phyloP scores from a whole-genome alignment of 2,888 invertebrate species.

The Xestia ashworthii region DNA sequence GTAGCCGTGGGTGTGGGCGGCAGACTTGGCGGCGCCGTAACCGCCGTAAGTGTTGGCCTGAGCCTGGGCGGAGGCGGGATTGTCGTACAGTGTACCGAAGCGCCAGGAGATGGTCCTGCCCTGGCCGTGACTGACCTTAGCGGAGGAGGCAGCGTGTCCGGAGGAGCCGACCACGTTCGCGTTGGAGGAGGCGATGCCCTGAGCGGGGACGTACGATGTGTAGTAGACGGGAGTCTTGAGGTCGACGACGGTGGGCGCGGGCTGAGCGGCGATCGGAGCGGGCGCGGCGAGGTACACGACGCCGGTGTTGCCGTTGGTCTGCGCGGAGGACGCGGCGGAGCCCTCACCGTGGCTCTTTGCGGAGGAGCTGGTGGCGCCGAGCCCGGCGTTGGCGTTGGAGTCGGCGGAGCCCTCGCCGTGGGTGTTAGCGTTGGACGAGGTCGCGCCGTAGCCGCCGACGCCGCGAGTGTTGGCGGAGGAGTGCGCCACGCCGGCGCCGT shows the following conservation, averaged over 20 bases:
- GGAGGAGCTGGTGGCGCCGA: slow-evolving; percentile 74
- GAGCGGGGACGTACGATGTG: slow-evolving; percentile 68
- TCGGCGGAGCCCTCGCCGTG: slow-evolving; percentile 77
- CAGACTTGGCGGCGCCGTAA: slow-evolving; percentile 67
- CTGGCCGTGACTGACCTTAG: slow-evolving; percentile 67
- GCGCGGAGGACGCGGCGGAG: slow-evolving; percentile 78
- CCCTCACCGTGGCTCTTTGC: slow-evolving; percentile 77
- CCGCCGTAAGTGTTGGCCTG: slow-evolving; percentile 63
- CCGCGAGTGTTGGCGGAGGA: slow-evolving; percentile 80
- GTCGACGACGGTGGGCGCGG: slow-evolving; percentile 68
- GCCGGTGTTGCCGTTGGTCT: slow-evolving; percentile 69
- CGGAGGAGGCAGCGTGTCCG: slow-evolving; percentile 74
- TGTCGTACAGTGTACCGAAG: slow-evolving; percentile 82
- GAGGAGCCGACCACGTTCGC: slow-evolving; percentile 76
- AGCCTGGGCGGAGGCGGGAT: slow-evolving; percentile 71
- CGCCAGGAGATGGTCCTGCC: slow-evolving; percentile 81
- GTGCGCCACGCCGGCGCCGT: slow-evolving; percentile 77
- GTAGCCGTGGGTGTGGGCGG: slow-evolving; percentile 68
- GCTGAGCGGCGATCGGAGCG: slow-evolving; percentile 58
- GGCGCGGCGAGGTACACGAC: slow-evolving; percentile 66
- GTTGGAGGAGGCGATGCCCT: slow-evolving; percentile 74
- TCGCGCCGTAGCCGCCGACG: slow-evolving; percentile 73
- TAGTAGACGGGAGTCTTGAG: slow-evolving; percentile 77
- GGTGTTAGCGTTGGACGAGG: slow-evolving; percentile 79
- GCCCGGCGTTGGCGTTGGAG: slow-evolving; percentile 78